These are phyloP conservation scores for Elachura formosa DNA, from an alignment of 2,113 vertebrate genomes.

Conservation along the genomic window DNA sequence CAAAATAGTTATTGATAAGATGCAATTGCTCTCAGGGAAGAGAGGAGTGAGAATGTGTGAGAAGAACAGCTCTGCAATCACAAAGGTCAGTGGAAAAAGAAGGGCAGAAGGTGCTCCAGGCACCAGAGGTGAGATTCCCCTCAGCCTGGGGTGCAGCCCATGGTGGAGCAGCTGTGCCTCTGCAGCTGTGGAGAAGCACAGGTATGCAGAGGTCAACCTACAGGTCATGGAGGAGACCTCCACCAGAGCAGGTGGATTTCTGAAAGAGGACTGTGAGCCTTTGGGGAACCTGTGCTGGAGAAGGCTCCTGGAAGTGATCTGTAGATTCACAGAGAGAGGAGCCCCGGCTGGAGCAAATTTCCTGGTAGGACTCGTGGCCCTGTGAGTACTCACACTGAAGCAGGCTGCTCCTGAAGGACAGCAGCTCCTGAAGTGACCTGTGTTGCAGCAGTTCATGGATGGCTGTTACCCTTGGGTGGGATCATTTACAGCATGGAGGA, in stretches of 20 bases:
- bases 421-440: background rate
- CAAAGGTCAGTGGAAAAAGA: background rate
- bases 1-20: background rate
- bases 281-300: background rate
- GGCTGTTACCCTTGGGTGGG: background rate
- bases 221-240: background rate
- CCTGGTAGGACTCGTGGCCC: background rate
- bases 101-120: background rate
- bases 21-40: background rate
- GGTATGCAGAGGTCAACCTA: background rate
- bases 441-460: background rate
- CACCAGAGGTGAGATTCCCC: background rate
- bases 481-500: background rate
- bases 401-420: background rate
- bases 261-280: background rate
- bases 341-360: background rate
- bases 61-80: background rate
- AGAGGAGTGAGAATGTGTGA: background rate
- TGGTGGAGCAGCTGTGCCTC: no score
- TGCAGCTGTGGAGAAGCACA: background rate
- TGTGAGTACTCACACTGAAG: background rate
- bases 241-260: background rate
- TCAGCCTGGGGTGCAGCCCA: background rate
- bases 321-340: background rate
- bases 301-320: background rate